Conservation (phyloP, 2,888 invertebrate genomes). For the Ophion costatus region DNA sequence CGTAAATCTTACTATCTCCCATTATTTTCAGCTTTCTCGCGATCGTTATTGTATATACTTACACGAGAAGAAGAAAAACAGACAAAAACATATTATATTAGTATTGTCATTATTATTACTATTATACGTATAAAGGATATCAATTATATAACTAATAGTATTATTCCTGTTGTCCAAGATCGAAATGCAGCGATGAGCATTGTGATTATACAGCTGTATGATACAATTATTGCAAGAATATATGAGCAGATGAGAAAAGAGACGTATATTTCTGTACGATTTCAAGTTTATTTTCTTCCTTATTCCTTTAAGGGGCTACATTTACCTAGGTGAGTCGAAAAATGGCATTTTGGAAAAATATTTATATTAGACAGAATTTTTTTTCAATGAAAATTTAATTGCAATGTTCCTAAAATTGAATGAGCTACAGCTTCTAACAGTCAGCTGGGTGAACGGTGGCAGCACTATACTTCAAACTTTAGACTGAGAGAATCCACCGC, state of each 20-base stretch:
- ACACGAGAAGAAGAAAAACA: constrained; percentile 13
- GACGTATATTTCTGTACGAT: too few relatives aligned
- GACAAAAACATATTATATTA: constrained; percentile 58
- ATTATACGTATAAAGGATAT: constrained; percentile 69
- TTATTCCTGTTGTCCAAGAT: constrained; percentile 77
- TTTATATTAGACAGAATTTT: too few relatives aligned
- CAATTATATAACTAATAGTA: constrained; percentile 75
- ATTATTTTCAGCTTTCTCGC: constrained; percentile 49
- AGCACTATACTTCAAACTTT: too few relatives aligned
- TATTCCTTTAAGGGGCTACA: too few relatives aligned
- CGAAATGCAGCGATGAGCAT: constrained; percentile 64
- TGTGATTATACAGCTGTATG: constrained; percentile 66
- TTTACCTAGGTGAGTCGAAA: too few relatives aligned
- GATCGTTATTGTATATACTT: constrained; percentile 64
- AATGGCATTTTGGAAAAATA: too few relatives aligned
- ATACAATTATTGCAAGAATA: constrained; percentile 64
- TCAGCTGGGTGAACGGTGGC: too few relatives aligned
- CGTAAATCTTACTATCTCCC: constrained; percentile 38
- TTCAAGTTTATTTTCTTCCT: too few relatives aligned
- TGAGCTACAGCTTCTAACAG: too few relatives aligned
- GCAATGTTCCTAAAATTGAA: too few relatives aligned
- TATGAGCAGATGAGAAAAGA: constrained; percentile 54
- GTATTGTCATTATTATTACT: constrained; percentile 67
- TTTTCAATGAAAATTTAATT: too few relatives aligned
- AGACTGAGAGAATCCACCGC: too few relatives aligned